These are phyloP conservation scores for Syrphus vitripennis DNA, from an alignment of 2,888 invertebrate species.

Conservation along the genomic window DNA sequence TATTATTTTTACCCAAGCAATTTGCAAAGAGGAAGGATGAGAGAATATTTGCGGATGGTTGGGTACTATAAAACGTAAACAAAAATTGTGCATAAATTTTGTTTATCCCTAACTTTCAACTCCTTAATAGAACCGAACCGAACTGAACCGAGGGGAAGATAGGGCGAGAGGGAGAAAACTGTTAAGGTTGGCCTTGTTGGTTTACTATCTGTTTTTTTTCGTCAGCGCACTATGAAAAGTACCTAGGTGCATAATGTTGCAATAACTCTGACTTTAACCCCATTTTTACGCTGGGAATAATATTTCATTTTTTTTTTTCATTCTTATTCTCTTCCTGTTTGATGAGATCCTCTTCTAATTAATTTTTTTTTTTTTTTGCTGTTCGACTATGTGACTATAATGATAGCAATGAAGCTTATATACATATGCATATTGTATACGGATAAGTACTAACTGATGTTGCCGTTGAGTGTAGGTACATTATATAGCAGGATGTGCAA, in stretches of 20 bases:
- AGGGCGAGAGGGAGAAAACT: too few relatives aligned
- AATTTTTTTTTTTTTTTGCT: background rate
- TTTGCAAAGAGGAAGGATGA: constrained; percentile 7
- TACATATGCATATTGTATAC: background rate
- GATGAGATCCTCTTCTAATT: background rate
- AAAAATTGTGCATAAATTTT: constrained; percentile 59
- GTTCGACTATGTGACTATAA: background rate
- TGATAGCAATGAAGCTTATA: constrained; percentile 29
- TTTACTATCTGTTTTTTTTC: background rate
- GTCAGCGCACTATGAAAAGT: background rate
- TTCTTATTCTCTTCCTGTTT: constrained; percentile 5
- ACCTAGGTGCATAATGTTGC: constrained; percentile 54
- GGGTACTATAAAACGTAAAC: constrained; percentile 52
- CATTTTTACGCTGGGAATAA: constrained; percentile 54
- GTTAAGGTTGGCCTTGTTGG: constrained; percentile 12
- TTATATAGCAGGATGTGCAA: constrained; percentile 31
- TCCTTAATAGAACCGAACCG: constrained; percentile 41
- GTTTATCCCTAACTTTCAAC: constrained; percentile 53
- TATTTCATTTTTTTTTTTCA: constrained; percentile 5
- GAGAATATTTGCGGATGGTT: constrained; percentile 38
- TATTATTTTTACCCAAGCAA: constrained; percentile 23
- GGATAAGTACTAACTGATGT: background rate
- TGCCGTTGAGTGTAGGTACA: constrained; percentile 1
- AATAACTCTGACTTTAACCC: constrained; percentile 45
- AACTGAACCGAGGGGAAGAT: background rate